Base-by-base conservation (phyloP, 2,113 vertebrate genomes). In the Hippolais icterina region DNA sequence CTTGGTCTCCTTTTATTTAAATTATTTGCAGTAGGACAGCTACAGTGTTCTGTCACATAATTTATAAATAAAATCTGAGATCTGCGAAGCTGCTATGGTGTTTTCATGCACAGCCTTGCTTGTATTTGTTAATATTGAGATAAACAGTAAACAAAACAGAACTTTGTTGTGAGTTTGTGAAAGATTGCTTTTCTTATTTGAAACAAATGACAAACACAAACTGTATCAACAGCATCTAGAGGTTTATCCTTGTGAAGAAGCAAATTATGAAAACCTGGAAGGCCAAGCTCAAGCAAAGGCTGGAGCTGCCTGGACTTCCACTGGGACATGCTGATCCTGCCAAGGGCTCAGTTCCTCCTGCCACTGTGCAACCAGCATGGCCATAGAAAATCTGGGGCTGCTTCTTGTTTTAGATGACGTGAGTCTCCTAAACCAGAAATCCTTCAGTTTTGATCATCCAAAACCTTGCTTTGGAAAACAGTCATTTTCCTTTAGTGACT, bases 401-500 rank as follows among this genome's bases (percentile, higher is more conserved):
- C 82, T 80, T 42, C 59, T 50, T 18, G 2, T 65, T 95, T 91
- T 27, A 47, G 69, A 28, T 81, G 46, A 46, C 68, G 63, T 39
- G 46, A 57, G 50, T 66, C 60, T 75, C 27, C 75, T 66, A 27
- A 66, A 69, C 2, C 46, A 77, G 85, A 70, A 94, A 37, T 59
- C n/a, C 31, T 57, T 71, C 64, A 6, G 6, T 86, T 94, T 63
- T 75, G 68, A 81, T 65, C 56, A 83, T 53, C 50, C 63, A 68
- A 83, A 86, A 23, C 83, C 64, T 57, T 83, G 82, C 69, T 71
- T 49, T 80, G 52, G 65, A 83, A 95, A 90, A 65, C 52, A 50
- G 74, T 93, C 94, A 65, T 83, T 90, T 94, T 94, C 35, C 76
- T 95, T 93, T 52, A 90, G 94, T 46, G 49, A 41, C 83, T 93